Evolutionary conservation across 2,888 invertebrate species (phyloP).

Genomic region (Agapetus fuscipes): DNA sequence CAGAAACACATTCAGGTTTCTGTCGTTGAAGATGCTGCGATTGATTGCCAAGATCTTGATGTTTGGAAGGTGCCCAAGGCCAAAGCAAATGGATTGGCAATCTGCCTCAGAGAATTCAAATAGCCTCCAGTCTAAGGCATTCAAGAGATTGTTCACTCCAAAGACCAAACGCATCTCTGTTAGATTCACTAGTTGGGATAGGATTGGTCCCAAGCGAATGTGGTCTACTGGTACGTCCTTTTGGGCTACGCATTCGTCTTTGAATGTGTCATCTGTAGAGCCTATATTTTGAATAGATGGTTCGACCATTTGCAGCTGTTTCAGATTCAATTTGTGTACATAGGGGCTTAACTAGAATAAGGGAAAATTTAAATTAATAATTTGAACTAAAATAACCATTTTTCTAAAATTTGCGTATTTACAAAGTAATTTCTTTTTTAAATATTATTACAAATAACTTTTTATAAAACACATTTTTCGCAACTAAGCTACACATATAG

Average conservation of each 20-base stretch:
- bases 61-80: conserved; percentile 36
- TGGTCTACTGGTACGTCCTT: conserved; percentile 40
- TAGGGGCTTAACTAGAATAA: conserved; percentile 42
- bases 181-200: conserved; percentile 42
- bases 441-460: too few relatives aligned
- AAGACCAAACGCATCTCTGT: conserved; percentile 40
- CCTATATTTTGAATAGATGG: conserved; percentile 38
- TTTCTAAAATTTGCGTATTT: too few relatives aligned
- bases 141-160: conserved; percentile 38
- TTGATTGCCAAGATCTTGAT: conserved; percentile 48
- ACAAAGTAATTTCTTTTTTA: too few relatives aligned
- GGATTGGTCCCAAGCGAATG: conserved; percentile 46
- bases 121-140: conserved; percentile 46
- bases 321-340: conserved; percentile 40
- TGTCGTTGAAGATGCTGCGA: conserved; percentile 49
- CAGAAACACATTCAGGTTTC: conserved; percentile 47
- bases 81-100: conserved; percentile 46
- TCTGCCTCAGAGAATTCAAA: conserved; percentile 53
- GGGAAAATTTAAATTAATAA: too few relatives aligned
- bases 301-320: conserved; percentile 44
- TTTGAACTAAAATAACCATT: too few relatives aligned
- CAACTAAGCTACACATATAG: too few relatives aligned
- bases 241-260: conserved; percentile 23
- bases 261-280: conserved; percentile 22
- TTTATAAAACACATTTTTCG: too few relatives aligned